phyloP scores from a whole-genome alignment of 2,888 invertebrate genomes.

The Trissoscelio sp. region DNA sequence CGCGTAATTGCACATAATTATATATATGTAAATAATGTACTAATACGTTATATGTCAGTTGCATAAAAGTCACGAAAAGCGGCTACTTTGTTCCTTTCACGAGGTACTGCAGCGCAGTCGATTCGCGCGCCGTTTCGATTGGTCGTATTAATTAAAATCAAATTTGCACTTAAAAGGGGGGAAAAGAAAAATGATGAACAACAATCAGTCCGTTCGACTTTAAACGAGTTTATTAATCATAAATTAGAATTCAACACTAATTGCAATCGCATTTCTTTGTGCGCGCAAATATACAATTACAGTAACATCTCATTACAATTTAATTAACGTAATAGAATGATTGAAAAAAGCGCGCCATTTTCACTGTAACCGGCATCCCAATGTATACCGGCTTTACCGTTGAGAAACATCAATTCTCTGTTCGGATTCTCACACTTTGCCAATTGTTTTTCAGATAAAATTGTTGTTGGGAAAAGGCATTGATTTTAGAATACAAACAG shows the following conservation, averaged over 20 bases:
- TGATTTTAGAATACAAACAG: conserved; percentile 8
- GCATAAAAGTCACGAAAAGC: conserved; percentile 53
- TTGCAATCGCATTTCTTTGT: conserved; percentile 54
- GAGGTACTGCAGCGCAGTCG: background rate
- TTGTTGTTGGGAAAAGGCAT: background rate
- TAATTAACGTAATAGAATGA: conserved; percentile 53
- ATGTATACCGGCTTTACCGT: conserved; percentile 25
- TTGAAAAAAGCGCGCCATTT: conserved; percentile 48
- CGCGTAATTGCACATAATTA: conserved; percentile 54
- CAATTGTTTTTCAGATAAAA: conserved; percentile 15
- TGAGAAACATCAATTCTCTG: conserved; percentile 24
- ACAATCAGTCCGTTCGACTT: conserved; percentile 30
- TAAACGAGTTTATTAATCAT: conserved; percentile 51
- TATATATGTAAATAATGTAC: conserved; percentile 53
- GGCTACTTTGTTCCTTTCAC: conserved; percentile 42
- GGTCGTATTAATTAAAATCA: conserved; percentile 24
- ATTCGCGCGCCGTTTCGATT: background rate
- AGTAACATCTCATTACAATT: conserved; percentile 57
- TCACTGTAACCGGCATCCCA: conserved; percentile 16
- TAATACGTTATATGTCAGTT: conserved; percentile 29
- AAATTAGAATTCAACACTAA: conserved; percentile 54
- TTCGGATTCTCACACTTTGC: conserved; percentile 48
- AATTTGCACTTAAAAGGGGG: conserved; percentile 28
- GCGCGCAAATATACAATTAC: conserved; percentile 52
- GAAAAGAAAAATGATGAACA: conserved; percentile 17